Evolutionary conservation across 2,888 invertebrate species (phyloP), one percentile per base, ranked within the genome.

Genomic region (Meiosimyza platycephala): DNA sequence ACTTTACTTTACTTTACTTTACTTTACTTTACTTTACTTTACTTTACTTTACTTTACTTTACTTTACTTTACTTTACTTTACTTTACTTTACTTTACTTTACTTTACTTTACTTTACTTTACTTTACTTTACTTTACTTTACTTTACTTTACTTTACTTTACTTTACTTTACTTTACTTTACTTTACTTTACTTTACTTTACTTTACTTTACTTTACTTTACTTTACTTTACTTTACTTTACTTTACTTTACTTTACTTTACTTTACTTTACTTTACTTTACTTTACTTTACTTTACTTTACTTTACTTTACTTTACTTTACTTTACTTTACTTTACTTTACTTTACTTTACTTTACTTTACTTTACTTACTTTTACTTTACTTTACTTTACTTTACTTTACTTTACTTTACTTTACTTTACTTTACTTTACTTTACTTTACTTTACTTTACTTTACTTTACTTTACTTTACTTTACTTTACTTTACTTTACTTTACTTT

Each of bases 51-150:
- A 71, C 52, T 71, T 47, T 71, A 71, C 54, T 63, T 50, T 71
- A 71, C 54, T 71, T 50, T 71, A 71, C 52, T 71, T 47, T 71
- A 71, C 52, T 71, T 47, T 71, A 71, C 54, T 71, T 50, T 71
- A 71, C 54, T 71, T 50, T 71, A 71, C 52, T 71, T 47, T 71
- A 71, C 52, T 71, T 47, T 71, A 71, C 50, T 71, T 50, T 69
- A 69, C 60, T 69, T 52, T 69, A 69, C 47, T 68, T 51, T 68
- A 68, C 52, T 71, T 47, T 71, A 71, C 54, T 71, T 50, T 71
- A 71, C 54, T 71, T 50, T 71, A 71, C 52, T 71, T 47, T 71
- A 71, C 52, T 71, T 47, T 62, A 71, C 54, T 71, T 50, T 63
- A 71, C 54, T 71, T 50, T 71, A 71, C 52, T 71, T 47, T 71